These are phyloP conservation scores for Pinctada fucata DNA, from an alignment of 2,888 invertebrate genomes.

Conservation along the genomic window DNA sequence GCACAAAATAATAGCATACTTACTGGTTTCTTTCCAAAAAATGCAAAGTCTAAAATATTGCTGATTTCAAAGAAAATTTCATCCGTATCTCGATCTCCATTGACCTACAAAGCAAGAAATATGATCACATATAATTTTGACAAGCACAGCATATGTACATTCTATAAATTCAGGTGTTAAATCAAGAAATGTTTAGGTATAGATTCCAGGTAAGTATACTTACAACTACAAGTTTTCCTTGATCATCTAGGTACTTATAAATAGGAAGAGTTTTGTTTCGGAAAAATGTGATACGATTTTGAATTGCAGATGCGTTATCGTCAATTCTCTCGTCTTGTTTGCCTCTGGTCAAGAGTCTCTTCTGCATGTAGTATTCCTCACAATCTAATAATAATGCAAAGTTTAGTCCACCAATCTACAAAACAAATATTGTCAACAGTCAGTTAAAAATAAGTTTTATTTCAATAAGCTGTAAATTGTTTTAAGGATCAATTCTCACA, in stretches of 20 bases:
- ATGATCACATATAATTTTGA: neutral
- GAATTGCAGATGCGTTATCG: constrained; percentile 66
- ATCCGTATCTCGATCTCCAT: constrained; percentile 66
- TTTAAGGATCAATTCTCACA: too few relatives aligned
- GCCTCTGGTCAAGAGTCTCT: constrained; percentile 58
- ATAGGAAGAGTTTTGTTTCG: constrained; percentile 72
- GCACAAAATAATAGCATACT: constrained; percentile 2
- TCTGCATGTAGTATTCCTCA: constrained; percentile 69
- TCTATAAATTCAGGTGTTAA: too few relatives aligned
- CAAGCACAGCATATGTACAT: too few relatives aligned
- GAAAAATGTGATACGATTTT: constrained; percentile 66
- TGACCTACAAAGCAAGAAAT: constrained; percentile 55
- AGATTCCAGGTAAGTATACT: constrained; percentile 40
- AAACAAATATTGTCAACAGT: neutral
- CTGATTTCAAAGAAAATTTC: constrained; percentile 66
- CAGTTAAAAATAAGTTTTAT: too few relatives aligned
- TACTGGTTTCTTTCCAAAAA: constrained; percentile 54
- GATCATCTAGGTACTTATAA: constrained; percentile 69
- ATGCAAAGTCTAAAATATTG: constrained; percentile 62
- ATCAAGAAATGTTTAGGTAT: too few relatives aligned
- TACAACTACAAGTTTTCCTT: constrained; percentile 70
- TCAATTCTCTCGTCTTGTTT: constrained; percentile 63
- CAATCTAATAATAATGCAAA: constrained; percentile 73
- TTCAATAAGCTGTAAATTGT: too few relatives aligned
- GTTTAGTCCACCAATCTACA: constrained; percentile 70